Conservation (phyloP, 2,113 vertebrate genomes). For the Neogale vison region DNA sequence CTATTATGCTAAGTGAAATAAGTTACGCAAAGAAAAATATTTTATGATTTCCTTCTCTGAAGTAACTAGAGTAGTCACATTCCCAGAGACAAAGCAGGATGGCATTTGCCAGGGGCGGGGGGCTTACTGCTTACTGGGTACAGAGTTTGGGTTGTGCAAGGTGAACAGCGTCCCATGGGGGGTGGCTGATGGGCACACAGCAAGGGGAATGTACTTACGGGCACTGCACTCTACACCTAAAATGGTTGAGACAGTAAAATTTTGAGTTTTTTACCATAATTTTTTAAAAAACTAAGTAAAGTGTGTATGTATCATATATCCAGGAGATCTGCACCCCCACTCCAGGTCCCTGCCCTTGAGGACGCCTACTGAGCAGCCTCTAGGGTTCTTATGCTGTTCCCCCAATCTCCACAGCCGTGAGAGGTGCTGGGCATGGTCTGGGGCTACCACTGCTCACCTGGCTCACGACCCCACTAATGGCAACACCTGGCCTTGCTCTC, state of each 20-base stretch:
- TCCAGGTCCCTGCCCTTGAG: rapidly evolving
- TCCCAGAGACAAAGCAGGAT: neutral
- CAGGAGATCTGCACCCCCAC: neutral
- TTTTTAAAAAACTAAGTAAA: neutral
- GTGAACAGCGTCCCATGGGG: neutral
- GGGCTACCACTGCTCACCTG: neutral
- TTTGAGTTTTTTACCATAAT: neutral
- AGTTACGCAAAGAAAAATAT: neutral
- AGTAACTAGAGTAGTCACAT: neutral
- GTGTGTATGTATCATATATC: neutral
- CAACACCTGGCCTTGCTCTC: neutral
- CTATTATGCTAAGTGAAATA: neutral
- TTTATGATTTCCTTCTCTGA: neutral
- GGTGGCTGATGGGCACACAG: rapidly evolving
- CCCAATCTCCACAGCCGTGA: neutral
- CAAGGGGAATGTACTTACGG: neutral
- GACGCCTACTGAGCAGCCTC: neutral
- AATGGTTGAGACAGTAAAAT: neutral
- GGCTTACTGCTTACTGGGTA: neutral
- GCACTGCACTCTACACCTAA: neutral
- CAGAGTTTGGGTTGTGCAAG: neutral
- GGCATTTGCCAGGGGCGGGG: neutral
- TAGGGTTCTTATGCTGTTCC: neutral
- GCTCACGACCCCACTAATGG: rapidly evolving
- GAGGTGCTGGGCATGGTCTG: neutral